Base-by-base conservation (phyloP, 2,113 vertebrate genomes). In the Cryptomyrus ogoouensis region DNA sequence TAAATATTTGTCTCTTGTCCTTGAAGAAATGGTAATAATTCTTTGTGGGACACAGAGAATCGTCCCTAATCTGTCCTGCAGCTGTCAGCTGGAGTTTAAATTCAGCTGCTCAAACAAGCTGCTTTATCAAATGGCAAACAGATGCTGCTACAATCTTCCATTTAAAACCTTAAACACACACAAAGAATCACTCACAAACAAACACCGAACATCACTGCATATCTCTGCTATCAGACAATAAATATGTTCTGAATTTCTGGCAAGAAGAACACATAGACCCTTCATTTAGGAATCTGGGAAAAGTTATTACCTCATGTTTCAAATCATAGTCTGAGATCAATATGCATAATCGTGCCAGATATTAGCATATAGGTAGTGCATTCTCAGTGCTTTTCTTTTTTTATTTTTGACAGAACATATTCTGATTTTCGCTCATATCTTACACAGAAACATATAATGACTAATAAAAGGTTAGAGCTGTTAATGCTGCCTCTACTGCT, bases 111-210 rank as follows among this genome's bases (percentile, higher is more conserved):
- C 62, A 52, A 58, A 77, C 46, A 47, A 74, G 66, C 58, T 50
- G 83, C 83, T 87, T 80, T 80, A 87, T 90, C 89, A 90, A 88
- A 90, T 52, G 62, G n/a, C 35, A 90, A 90, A 88, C 85, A 90
- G 85, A 88, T 90, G 56, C 85, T 50, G 42, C 35, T 19, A 50
- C n/a, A 31, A 80, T 88, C 77, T 80, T 80, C 21, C 50, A 52
- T 53, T 42, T 66, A 39, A 53, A 56, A 35, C 86, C 49, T 35
- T 53, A 53, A 50, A 53, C 83, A 49, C 24, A 85, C 83, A 85
- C 83, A 85, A n/a, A 85, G 42, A 85, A 44, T 47, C 83, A 50
- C 42, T 49, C 44, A 31, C 83, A 87, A 53, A 53, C 49, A 87
- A 53, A 53, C 49, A 56, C 12, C 0, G 3, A 53, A 17, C 86